phyloP scores from a whole-genome alignment of 1,140 invertebrate species.

The Tribolium madens region DNA sequence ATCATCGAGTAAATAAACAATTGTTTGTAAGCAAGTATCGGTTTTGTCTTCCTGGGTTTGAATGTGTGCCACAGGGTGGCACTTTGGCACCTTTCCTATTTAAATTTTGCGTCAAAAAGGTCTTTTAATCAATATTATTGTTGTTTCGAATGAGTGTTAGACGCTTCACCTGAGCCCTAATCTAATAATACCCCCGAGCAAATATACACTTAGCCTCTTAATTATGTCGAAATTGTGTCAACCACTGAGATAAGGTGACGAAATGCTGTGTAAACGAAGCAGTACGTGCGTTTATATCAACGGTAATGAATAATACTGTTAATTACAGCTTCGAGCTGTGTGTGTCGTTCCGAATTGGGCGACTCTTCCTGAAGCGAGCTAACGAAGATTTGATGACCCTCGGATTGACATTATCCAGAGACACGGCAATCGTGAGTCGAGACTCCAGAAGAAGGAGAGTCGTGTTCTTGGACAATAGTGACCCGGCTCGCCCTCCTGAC shows the following conservation, averaged over 20 bases:
- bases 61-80: not conserved
- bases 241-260: constrained; percentile 44
- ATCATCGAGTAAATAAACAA: constrained; percentile 40
- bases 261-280: constrained; percentile 33
- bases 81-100: not conserved
- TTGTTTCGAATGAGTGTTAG: not conserved
- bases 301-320: constrained; percentile 42
- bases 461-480: constrained; percentile 58
- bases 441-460: constrained; percentile 40
- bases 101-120: not conserved
- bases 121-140: not conserved
- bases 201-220: constrained; percentile 40
- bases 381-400: constrained; percentile 23
- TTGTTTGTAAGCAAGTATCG: constrained; percentile 31
- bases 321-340: constrained; percentile 25
- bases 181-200: constrained; percentile 26
- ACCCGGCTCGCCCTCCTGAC: constrained; percentile 61
- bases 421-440: constrained; percentile 38
- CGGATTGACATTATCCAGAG: constrained; percentile 40
- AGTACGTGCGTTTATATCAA: constrained; percentile 40
- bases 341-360: constrained; percentile 16
- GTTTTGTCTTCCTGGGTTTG: not conserved
- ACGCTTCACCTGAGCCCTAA: not conserved
- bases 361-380: not conserved
- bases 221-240: constrained; percentile 44